Conservation (phyloP, 2,888 invertebrate genomes). For the Phengaris arion region DNA sequence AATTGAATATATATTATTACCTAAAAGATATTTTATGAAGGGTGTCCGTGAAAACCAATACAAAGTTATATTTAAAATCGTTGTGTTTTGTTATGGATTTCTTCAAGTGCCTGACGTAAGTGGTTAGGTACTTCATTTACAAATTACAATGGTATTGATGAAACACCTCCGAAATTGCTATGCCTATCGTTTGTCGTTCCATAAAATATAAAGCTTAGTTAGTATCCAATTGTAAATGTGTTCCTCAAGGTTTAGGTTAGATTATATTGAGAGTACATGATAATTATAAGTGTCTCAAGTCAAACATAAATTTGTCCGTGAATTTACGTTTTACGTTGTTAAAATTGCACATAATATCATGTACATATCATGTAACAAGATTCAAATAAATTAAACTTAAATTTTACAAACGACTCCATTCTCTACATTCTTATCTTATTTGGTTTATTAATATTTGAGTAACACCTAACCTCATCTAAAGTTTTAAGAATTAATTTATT, state of each 20-base stretch:
- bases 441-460: too few relatives aligned
- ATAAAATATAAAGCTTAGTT: background rate
- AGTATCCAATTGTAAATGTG: constrained; percentile 1
- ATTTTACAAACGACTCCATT: background rate
- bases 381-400: too few relatives aligned
- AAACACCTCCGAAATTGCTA: background rate
- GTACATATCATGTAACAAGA: background rate
- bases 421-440: too few relatives aligned
- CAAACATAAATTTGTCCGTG: background rate
- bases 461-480: background rate
- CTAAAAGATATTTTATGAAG: constrained; percentile 55
- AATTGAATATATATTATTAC: constrained; percentile 66
- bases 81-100: constrained; percentile 25
- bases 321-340: background rate
- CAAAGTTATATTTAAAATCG: constrained; percentile 27
- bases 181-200: constrained; percentile 17
- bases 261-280: background rate
- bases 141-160: constrained; percentile 27
- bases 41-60: constrained; percentile 22
- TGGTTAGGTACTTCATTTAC: background rate
- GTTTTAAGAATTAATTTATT: too few relatives aligned
- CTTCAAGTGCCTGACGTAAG: constrained; percentile 26
- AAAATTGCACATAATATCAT: background rate
- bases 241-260: background rate
- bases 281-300: background rate